Conservation (phyloP, 23 tunicate genomes). For the Halocynthia roretzi region DNA sequence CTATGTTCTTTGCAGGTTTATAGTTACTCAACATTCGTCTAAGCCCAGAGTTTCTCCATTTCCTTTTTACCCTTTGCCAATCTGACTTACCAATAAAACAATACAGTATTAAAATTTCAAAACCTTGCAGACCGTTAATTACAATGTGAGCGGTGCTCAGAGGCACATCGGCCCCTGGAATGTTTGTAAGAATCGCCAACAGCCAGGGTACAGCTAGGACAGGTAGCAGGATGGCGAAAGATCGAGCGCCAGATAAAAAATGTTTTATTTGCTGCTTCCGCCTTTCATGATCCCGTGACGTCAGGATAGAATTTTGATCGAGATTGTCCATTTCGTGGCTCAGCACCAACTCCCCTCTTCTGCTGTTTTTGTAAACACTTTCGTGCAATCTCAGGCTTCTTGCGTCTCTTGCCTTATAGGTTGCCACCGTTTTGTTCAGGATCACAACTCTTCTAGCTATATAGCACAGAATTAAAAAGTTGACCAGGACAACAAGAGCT, state of each 20-base stretch:
- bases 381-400: background rate
- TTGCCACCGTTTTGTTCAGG: background rate
- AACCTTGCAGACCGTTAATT: slow-evolving; percentile 16
- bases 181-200: slow-evolving; percentile 12
- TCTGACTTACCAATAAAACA: slow-evolving; percentile 11
- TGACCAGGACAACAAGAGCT: background rate
- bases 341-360: no score
- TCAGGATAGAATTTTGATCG: no score
- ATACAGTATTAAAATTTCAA: slow-evolving; percentile 5
- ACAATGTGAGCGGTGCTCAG: slow-evolving; percentile 11
- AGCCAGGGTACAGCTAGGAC: slow-evolving; percentile 18
- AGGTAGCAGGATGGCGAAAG: slow-evolving; percentile 17
- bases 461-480: slow-evolving; percentile 7
- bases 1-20: no score
- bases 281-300: background rate
- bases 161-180: background rate
- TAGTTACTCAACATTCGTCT: background rate
- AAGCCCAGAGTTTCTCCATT: slow-evolving; percentile 7
- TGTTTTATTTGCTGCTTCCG: background rate
- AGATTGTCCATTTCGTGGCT: no score
- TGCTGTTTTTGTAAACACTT: background rate
- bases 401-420: slow-evolving; percentile 9
- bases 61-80: slow-evolving; percentile 18
- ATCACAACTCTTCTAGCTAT: slow-evolving; percentile 5
- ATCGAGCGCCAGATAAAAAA: slow-evolving; percentile 4